Evolutionary conservation across 1,140 invertebrate species (phyloP), one percentile per base, ranked within the genome.

Genomic region (Argopecten irradians): DNA sequence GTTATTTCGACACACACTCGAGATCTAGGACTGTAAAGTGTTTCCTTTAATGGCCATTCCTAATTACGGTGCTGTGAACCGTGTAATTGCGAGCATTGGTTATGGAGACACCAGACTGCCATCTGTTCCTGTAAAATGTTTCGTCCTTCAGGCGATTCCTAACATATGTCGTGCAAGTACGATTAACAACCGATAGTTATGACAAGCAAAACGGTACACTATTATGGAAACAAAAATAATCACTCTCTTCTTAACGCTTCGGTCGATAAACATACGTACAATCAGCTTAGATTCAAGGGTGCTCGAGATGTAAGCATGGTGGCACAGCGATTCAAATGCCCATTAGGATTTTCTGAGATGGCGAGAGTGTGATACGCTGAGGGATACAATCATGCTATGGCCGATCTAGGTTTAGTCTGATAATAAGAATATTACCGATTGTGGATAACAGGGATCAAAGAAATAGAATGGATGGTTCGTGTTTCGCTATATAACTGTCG

Each of bases 261-360:
- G n/a, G 16, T 71, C 55, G 55, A 71, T 71, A 71, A 39, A 71
- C 11, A n/a, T 71, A 71, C 55, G 28, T 71, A 28, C 22, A 71
- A 71, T 71, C 55, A 28, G 55, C 55, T 71, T 71, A 71, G 55
- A 71, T 71, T 71, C 55, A 71, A 71, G 55, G 28, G 55, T 71
- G 28, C 55, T 71, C 55, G 55, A 71, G 55, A 71, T 71, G 55
- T n/a, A 28, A 71, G 55, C 28, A 28, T 71, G n/a, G 1, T 71
- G n/a, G n/a, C n/a, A n/a, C 2, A 71, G 55, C 55, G 28, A 71
- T 71, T 28, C 55, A 71, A n/a, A n/a, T 71, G 55, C 22, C 55
- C 55, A 28, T 71, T n/a, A 71, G 7, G 55, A 2, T 71, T 71
- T 28, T 28, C 55, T 16, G n/a, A 28, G 1, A 16, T 16, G 2